Conservation (phyloP, 2,888 invertebrate species). For the Stenodema calcarata region DNA sequence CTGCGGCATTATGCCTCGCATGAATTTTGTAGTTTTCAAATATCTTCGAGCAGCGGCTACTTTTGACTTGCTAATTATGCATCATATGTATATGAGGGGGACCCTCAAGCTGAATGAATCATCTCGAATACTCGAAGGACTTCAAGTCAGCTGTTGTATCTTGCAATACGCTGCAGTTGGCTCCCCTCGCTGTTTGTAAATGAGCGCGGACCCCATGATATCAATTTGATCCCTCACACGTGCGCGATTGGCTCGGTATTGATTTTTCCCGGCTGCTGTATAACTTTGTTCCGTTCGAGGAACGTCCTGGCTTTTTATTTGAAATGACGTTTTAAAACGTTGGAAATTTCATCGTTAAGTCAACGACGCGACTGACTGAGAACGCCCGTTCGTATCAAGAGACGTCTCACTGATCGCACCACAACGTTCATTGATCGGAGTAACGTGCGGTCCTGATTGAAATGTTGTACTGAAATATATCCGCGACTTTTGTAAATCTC, state of each 20-base stretch:
- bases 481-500: too few relatives aligned
- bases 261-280: neutral
- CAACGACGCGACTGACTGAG: too few relatives aligned
- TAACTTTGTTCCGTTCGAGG: neutral
- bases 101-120: neutral
- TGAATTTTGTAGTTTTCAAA: neutral
- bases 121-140: neutral
- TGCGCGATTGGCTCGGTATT: neutral
- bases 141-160: neutral
- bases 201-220: neutral
- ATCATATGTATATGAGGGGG: neutral
- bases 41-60: neutral
- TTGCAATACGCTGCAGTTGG: neutral
- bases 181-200: neutral
- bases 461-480: too few relatives aligned
- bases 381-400: too few relatives aligned
- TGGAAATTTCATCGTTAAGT: too few relatives aligned
- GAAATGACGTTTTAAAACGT: too few relatives aligned
- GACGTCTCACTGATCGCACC: too few relatives aligned
- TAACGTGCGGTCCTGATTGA: too few relatives aligned
- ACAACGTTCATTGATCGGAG: too few relatives aligned
- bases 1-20: too few relatives aligned
- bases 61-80: neutral
- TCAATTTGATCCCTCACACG: constrained; percentile 19
- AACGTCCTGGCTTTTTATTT: neutral